A percentile compares a stretch with the other conserved stretches of the same genome.
Conservation (phyloP, 2,888 invertebrate species). For the Liodrosophila aerea region DNA sequence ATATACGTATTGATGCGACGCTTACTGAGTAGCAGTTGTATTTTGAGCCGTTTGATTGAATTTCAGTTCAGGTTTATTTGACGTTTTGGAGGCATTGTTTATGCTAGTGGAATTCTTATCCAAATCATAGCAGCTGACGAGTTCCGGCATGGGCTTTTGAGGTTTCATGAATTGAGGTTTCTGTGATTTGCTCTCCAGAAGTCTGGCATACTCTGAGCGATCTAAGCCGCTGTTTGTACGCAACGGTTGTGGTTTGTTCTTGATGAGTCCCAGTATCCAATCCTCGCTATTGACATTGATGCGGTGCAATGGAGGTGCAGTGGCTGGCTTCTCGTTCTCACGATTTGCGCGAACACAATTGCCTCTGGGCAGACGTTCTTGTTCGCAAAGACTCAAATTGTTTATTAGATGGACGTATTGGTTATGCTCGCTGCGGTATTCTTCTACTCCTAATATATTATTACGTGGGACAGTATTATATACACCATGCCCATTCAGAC, state of each 20-base stretch:
- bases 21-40: too few relatives aligned
- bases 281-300: slow-evolving; percentile 9
- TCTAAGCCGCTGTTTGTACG: not conserved
- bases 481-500: slow-evolving; percentile 25
- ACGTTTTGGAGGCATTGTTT: too few relatives aligned
- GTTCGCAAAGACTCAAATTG: slow-evolving; percentile 47
- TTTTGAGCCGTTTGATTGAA: too few relatives aligned
- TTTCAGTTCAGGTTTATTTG: too few relatives aligned
- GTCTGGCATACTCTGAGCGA: slow-evolving; percentile 31
- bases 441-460: slow-evolving; percentile 35
- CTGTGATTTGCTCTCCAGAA: slow-evolving; percentile 22
- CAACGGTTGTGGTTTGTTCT: slow-evolving; percentile 6
- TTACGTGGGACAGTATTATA: slow-evolving; percentile 3
- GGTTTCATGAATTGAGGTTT: not conserved
- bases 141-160: slow-evolving; percentile 11
- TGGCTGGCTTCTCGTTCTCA: slow-evolving; percentile 17
- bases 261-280: slow-evolving; percentile 18
- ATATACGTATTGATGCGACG: too few relatives aligned
- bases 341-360: not conserved
- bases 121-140: slow-evolving; percentile 4
- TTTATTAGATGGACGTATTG: slow-evolving; percentile 56
- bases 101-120: too few relatives aligned
- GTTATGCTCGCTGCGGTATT: slow-evolving; percentile 49
- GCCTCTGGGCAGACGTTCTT: slow-evolving; percentile 5
- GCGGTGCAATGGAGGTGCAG: slow-evolving; percentile 17